Evolutionary conservation across 2,888 invertebrate species (phyloP), one percentile per base, ranked within the genome.

Genomic region (Standfussiana lucernea): DNA sequence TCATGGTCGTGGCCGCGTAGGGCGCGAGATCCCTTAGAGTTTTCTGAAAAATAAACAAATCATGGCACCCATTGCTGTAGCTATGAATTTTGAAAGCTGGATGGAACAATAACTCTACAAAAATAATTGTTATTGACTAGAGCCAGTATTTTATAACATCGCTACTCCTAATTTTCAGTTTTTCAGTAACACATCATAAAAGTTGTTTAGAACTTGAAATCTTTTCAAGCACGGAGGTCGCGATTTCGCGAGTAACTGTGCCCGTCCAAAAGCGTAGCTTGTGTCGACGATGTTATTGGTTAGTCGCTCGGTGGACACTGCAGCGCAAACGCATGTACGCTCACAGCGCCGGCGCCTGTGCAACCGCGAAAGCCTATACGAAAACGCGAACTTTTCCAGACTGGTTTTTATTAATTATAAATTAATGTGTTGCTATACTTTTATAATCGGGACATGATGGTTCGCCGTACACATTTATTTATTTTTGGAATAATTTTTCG

Each of bases 401-500:
- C 15, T 75, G 56, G 35, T 45, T 24, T 72, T 75, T 78, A 50
- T 61, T 68, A 4, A 68, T 75, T 74, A 35, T 61, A 42, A 71
- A 75, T 85, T 72, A 70, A 83, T 83, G 89, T 89, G 86, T 75
- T 66, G 66, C 56, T 53, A 62, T 75, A 89, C 86, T 89, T 88
- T 86, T 83, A 79, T 79, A 77, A 59, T 80, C 47, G 64, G 79
- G 67, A 70, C 77, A 69, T 79, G 70, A 95, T 95, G 95, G 82
- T 91, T 91, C 91, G 89, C 80, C 89, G 87, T 80, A 89, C 84
- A 70, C 89, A 90, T 92, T 91, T 96, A 77, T 91, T 95, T 86
- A 79, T 95, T 74, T 90, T 95, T 90, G 94, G 95, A 91, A 89
- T 96, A 72, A 90, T 95, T 91, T 94, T 95, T 85, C 91, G 92